Conservation (phyloP, 2,113 vertebrate genomes). For the Bothrops jararaca region DNA sequence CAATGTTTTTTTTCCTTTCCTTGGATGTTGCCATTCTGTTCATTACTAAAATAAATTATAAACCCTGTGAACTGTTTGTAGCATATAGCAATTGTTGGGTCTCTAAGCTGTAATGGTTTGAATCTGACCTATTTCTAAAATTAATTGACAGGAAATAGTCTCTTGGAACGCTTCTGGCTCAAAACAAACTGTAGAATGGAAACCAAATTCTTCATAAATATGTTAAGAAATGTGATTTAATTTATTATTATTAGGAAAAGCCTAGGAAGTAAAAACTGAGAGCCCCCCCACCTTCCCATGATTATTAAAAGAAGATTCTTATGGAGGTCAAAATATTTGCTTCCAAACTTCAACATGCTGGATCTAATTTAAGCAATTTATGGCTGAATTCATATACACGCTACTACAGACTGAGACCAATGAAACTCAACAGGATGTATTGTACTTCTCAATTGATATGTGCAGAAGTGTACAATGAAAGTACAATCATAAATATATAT, state of each 20-base stretch:
- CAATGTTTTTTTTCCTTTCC: not conserved
- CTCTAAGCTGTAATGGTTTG: slow-evolving; percentile 42
- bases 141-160: not conserved
- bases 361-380: not conserved
- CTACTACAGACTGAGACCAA: not conserved
- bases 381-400: not conserved
- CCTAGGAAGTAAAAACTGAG: not conserved
- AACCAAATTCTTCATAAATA: not conserved
- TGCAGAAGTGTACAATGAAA: not conserved
- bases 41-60: not conserved
- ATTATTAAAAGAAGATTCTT: not conserved
- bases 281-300: not conserved
- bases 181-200: not conserved
- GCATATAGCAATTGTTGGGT: slow-evolving; percentile 17
- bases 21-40: slow-evolving; percentile 26
- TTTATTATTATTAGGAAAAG: not conserved
- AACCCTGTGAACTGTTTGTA: slow-evolving; percentile 12
- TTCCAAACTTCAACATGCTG: not conserved
- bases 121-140: slow-evolving; percentile 27
- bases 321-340: not conserved
- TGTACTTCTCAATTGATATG: not conserved
- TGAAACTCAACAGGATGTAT: not conserved
- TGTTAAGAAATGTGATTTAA: not conserved
- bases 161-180: not conserved
- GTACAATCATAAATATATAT: not conserved